phyloP scores from a whole-genome alignment of 1,140 invertebrate genomes.

The Heliconius melpomene region DNA sequence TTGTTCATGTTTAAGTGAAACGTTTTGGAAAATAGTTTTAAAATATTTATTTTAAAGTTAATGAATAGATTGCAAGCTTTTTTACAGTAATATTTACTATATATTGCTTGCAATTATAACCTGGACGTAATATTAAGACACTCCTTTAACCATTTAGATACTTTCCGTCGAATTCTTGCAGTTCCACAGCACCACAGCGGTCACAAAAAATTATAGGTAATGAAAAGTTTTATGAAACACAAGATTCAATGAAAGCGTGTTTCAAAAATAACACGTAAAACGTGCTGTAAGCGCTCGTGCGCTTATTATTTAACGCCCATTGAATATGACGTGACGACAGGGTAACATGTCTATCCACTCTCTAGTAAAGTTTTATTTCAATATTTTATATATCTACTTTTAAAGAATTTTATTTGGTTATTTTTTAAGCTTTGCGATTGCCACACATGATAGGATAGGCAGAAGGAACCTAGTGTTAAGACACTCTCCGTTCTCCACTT shows the following conservation, averaged over 20 bases:
- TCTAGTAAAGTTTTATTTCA: not conserved
- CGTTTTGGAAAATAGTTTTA: not conserved
- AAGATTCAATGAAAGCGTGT: conserved; percentile 2
- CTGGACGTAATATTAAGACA: too few relatives aligned
- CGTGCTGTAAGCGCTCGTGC: conserved; percentile 19
- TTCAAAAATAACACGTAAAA: conserved; percentile 18
- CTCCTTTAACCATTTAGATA: too few relatives aligned
- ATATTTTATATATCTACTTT: not conserved
- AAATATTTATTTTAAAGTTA: not conserved
- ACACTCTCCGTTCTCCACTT: too few relatives aligned
- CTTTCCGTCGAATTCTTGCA: too few relatives aligned
- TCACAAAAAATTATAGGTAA: not conserved
- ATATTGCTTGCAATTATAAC: too few relatives aligned
- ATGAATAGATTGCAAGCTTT: not conserved
- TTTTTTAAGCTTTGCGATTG: too few relatives aligned
- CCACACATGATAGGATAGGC: too few relatives aligned
- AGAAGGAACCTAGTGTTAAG: too few relatives aligned
- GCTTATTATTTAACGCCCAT: conserved; percentile 28
- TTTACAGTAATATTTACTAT: too few relatives aligned
- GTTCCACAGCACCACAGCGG: not conserved
- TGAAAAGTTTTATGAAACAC: not conserved
- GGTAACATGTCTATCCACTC: conserved; percentile 16
- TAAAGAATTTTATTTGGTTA: not conserved
- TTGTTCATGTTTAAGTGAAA: not conserved
- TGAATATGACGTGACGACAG: conserved; percentile 32